Conservation (phyloP, 2,888 invertebrate genomes). For the Euclidia mi region DNA sequence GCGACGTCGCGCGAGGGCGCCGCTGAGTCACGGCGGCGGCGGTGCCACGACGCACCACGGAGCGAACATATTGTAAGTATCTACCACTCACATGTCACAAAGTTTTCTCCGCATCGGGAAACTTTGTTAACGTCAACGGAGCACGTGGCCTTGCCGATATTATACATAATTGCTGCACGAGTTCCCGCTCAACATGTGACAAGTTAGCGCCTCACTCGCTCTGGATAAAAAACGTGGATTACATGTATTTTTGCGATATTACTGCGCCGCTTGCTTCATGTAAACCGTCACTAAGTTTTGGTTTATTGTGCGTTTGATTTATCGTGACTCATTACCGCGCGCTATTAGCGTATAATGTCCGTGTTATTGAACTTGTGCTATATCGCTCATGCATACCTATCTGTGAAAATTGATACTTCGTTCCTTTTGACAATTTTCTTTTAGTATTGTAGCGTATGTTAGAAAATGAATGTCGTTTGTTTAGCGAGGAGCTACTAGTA, state of each 20-base stretch:
- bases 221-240: slow-evolving; percentile 31
- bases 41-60: slow-evolving; percentile 61
- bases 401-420: slow-evolving; percentile 25
- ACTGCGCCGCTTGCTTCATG: slow-evolving; percentile 18
- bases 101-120: slow-evolving; percentile 89
- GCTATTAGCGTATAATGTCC: slow-evolving; percentile 29
- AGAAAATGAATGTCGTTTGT: neutral
- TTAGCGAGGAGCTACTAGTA: neutral
- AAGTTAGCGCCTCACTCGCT: slow-evolving; percentile 41
- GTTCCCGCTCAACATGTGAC: slow-evolving; percentile 72
- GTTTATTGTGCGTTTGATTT: slow-evolving; percentile 34
- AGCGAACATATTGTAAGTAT: slow-evolving; percentile 87
- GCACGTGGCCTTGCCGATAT: slow-evolving; percentile 88
- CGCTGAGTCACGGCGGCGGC: slow-evolving; percentile 86
- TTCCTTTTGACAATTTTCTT: neutral
- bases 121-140: slow-evolving; percentile 90
- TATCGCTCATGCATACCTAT: slow-evolving; percentile 34
- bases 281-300: slow-evolving; percentile 14
- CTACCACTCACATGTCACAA: slow-evolving; percentile 89
- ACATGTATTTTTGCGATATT: slow-evolving; percentile 13
- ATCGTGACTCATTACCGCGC: slow-evolving; percentile 37
- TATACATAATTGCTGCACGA: slow-evolving; percentile 79
- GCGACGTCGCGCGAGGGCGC: slow-evolving; percentile 89
- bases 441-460: neutral
- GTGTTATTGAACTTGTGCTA: slow-evolving; percentile 52